phyloP scores from a whole-genome alignment of 2,888 invertebrate genomes.

The Atethmia centrago region DNA sequence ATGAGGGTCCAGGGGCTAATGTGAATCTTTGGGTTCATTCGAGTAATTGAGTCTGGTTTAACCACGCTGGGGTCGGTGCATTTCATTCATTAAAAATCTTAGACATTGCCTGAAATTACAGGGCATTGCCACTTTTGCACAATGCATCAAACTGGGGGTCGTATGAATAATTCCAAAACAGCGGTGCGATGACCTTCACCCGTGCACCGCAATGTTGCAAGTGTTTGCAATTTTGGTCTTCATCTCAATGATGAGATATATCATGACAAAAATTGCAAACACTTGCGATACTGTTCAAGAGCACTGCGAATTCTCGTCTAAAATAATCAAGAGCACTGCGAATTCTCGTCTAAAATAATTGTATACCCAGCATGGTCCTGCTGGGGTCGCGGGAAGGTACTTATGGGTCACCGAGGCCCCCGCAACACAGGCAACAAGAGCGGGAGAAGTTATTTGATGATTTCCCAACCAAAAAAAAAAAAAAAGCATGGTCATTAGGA shows the following conservation, averaged over 20 bases:
- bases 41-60: no score
- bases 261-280: no score
- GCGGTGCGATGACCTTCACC: slow-evolving; percentile 65
- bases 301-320: slow-evolving; percentile 41
- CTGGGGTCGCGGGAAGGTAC: no score
- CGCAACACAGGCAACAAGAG: no score
- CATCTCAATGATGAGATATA: no score
- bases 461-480: no score
- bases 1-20: no score
- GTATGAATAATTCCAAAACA: slow-evolving; percentile 62
- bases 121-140: slow-evolving; percentile 41
- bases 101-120: slow-evolving; percentile 32
- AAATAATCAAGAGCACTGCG: slow-evolving; percentile 51
- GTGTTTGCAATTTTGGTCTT: slow-evolving; percentile 64
- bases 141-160: slow-evolving; percentile 53
- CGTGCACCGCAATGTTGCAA: slow-evolving; percentile 62
- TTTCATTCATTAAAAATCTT: no score
- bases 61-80: no score
- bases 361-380: slow-evolving; percentile 28
- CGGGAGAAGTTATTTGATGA: no score
- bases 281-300: slow-evolving; percentile 59
- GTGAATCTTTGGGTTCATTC: no score
- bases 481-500: slow-evolving; percentile 42
- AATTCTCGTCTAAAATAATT: slow-evolving; percentile 48
- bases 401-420: no score